Conservation (phyloP, 1,140 invertebrate genomes). For the Parasteatoda tepidariorum region DNA sequence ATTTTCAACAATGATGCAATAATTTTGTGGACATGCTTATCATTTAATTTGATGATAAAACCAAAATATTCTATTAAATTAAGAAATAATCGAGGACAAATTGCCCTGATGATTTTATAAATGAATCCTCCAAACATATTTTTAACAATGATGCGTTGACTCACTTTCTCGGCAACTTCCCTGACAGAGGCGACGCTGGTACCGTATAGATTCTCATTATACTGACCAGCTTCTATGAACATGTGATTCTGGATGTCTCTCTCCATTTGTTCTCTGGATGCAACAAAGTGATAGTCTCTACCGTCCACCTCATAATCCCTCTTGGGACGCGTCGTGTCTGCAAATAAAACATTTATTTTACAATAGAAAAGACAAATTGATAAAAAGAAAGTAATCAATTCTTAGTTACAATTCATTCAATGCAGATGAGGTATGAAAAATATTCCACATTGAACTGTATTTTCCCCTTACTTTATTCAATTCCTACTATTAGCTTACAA, state of each 20-base stretch:
- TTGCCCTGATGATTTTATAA: no score
- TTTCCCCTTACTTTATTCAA: no score
- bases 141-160: no score
- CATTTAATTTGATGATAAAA: no score
- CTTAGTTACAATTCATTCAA: background rate
- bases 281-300: conserved; percentile 98
- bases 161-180: conserved; percentile 91
- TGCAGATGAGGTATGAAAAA: background rate
- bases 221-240: conserved; percentile 99
- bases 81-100: no score
- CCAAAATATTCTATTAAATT: no score
- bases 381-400: no score
- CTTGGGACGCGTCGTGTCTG: conserved; percentile 90
- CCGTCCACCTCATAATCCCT: conserved; percentile 97
- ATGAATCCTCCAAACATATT: no score
- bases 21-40: no score
- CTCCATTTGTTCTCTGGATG: conserved; percentile 98
- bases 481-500: no score
- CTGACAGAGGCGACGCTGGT: conserved; percentile 96
- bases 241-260: conserved; percentile 97
- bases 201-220: conserved; percentile 99
- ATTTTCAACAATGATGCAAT: no score
- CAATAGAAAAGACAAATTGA: background rate
- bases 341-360: conserved; percentile 5
- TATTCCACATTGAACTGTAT: no score